Base-by-base conservation (phyloP, 2,797 vertebrate species). In the Monodelphis domestica region DNA sequence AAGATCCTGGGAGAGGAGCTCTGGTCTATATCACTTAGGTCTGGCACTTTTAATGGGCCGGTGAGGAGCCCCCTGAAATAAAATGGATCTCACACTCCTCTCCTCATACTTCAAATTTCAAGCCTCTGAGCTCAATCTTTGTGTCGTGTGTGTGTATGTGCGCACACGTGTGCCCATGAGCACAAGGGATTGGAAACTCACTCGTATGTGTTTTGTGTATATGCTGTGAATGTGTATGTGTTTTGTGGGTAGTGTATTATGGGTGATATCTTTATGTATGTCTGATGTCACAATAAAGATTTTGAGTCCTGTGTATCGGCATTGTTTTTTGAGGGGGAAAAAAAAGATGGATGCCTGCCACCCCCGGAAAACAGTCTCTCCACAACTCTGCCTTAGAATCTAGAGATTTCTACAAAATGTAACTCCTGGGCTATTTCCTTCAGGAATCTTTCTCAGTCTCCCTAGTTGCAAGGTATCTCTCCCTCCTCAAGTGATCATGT, bases 31-130 rank as follows among this genome's bases (percentile, higher is more conserved):
- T 96, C 94, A 93, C 88, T 93, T 4, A 1, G 92, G 78, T 26
- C 91, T 88, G 88, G 88, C 70, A 94, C 90, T 54, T 96, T 93
- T 50, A 78, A 28, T 87, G 38, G 89, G 57, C 87, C n/a, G 52
- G 89, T 33, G 51, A 96, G 93, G 95, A 96, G 91, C 88, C 53
- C 91, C 91, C 93, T 70, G 90, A 93, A 94, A 91, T 94, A 70
- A 95, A 90, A 78, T 90, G 87, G 93, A 96, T 95, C 87, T 91
- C 84, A 91, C 90, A 30, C 91, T 84, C 78, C 87, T 96, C 91
- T 93, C 96, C 96, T 96, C 92, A 87, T 95, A 95, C 96, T 96
- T 96, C 89, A 91, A 45, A 93, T 95, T 95, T 96, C 95, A 93
- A 96, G 93, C 84, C 91, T 94, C 78, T 11, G 54, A 95, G 63